Evolutionary conservation across 2,113 vertebrate genomes (phyloP), one percentile per base, ranked within the genome.

Genomic region (Megaleporinus macrocephalus): DNA sequence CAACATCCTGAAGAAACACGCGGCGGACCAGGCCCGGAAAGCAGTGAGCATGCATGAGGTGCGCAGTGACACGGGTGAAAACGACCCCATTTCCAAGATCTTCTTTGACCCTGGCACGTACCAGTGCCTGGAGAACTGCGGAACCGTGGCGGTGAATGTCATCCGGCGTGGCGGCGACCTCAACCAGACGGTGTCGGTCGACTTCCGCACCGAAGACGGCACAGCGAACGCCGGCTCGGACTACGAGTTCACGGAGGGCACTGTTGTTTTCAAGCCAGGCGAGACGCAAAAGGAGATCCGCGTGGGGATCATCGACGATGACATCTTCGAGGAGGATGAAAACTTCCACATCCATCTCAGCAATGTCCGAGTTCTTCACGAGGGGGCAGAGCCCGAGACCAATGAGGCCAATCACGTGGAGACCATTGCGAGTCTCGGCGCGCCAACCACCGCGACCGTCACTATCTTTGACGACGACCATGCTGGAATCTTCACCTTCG

Each of bases 381-480:
- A 98, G 53, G 90, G 90, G 1, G 91, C 93, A 0, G 96, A 96
- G 51, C 85, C 89, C 0, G 89, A 91, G 53, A 90, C 90, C 33
- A 79, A 85, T 9, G 93, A 92, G 63, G 90, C 94, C 75, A 95
- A 95, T 62, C 96, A 96, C 1, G 83, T 95, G 47, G 93, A 96
- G 59, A 71, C 94, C 0, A 87, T 97, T 0, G 98, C 96, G 22
- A 97, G 95, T 71, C 87, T 99, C 0, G 97, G 96, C 1, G 84
- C 95, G 0, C 97, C 97, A 0, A 85, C 93, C 71, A 96, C 97
- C 0, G 97, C 98, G 29, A 98, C 96, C 0, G 96, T 99, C 41
- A 99, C 98, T 83, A 99, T 99, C 90, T 99, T 99, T 55, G 98
- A 99, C 0, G 98, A 99, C 33, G 98, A 99, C 91, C 98, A 99